Evolutionary conservation across 2,888 invertebrate species (phyloP), one percentile per base, ranked within the genome.

Genomic region (Polydrusus pterygomalis): DNA sequence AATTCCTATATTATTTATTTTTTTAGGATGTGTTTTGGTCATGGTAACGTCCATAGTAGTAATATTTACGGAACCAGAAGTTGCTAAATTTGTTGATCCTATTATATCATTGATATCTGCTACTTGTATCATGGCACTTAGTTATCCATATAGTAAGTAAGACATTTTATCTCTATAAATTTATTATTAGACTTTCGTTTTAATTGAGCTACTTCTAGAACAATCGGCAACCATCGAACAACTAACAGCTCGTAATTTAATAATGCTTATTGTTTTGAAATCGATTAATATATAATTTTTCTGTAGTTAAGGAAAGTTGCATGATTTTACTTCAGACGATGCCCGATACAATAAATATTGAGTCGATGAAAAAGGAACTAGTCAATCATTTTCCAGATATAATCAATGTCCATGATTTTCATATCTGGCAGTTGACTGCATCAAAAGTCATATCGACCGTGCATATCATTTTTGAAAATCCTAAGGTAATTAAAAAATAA

Each of bases 281-380:
- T n/a, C n/a, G n/a, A n/a, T n/a, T n/a, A n/a, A 25, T 25, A 25
- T 25, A 60, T 64, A 56, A 40, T 73, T 47, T 34, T 18, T 40
- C 73, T 87, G 49, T 88, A 97, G 96, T 97, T 92, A 95, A 95
- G 81, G 95, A 97, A 86, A 96, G 97, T 11, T 94, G 96, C 5
- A 88, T 96, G 70, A 96, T 97, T 82, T 90, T 97, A 0, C 90
- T 98, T 18, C 97, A 98, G 88, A 97, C 97, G 0, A 97, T 97
- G 74, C 97, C 98, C 0, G 95, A 93, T 81, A 94, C 96, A 13
- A 93, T 97, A 78, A 93, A 97, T 83, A 93, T 96, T 54, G 91
- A 92, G 78, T 89, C 90, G 9, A 89, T 96, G 77, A 91, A 92
- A 79, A 88, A 90, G 43, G 91, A 93, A 78, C 85, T 96, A 49